phyloP scores from a whole-genome alignment of 2,888 invertebrate species.

The Pammene fasciana region DNA sequence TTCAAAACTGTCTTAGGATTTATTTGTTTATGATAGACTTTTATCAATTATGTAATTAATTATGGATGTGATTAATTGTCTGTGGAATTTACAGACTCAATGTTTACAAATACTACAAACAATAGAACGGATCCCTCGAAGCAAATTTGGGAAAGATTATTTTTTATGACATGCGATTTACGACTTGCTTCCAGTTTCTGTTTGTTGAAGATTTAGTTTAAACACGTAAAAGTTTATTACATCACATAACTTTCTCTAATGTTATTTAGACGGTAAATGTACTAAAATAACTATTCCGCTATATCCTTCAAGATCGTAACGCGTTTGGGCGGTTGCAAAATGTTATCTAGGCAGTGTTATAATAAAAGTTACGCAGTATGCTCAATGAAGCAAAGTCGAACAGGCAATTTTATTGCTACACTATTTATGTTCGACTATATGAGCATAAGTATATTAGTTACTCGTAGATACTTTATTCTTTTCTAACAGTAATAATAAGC shows the following conservation, averaged over 20 bases:
- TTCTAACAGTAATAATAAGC: too few species aligned
- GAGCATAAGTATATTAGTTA: too few species aligned
- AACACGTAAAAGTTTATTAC: constrained; percentile 58
- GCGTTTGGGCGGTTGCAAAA: constrained; percentile 20
- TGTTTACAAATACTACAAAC: neutral
- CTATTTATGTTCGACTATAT: constrained; percentile 7
- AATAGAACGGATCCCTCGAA: neutral
- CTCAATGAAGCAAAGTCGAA: constrained; percentile 37
- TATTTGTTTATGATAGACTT: constrained; percentile 31
- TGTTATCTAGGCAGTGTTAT: constrained; percentile 21
- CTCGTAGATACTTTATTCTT: too few species aligned
- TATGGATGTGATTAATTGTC: constrained; percentile 18
- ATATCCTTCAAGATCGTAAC: constrained; percentile 14
- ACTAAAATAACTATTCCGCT: constrained; percentile 28
- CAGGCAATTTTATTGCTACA: constrained; percentile 35
- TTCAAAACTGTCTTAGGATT: constrained; percentile 35
- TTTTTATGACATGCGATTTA: constrained; percentile 49
- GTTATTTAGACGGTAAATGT: constrained; percentile 48
- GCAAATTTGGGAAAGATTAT: constrained; percentile 35
- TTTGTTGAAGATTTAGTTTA: constrained; percentile 50
- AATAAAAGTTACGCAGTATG: constrained; percentile 37
- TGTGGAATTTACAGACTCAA: neutral
- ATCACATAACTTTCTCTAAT: constrained; percentile 57
- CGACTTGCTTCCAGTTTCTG: constrained; percentile 49
- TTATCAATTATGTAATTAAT: constrained; percentile 32